phyloP scores from a whole-genome alignment of 2,797 vertebrate genomes.

The Nothura maculosa region DNA sequence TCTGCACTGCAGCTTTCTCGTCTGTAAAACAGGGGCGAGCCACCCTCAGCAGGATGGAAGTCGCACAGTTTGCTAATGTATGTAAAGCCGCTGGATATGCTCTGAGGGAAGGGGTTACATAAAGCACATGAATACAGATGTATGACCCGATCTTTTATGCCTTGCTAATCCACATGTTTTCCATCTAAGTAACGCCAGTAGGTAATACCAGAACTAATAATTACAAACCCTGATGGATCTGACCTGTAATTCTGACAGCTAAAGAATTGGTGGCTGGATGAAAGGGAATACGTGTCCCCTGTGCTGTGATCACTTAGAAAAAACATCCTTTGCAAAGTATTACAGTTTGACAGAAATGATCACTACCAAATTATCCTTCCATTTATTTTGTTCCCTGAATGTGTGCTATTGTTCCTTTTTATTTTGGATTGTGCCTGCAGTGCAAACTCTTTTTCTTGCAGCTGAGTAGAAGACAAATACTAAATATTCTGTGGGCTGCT shows the following conservation, averaged over 20 bases:
- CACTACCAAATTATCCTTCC: background rate
- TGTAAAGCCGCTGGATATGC: background rate
- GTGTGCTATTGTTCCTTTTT: background rate
- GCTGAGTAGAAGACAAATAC: background rate
- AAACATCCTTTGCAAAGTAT: background rate
- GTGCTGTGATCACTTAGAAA: rapidly evolving
- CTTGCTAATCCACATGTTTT: background rate
- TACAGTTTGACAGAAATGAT: background rate
- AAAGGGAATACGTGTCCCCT: background rate
- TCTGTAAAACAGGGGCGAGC: background rate
- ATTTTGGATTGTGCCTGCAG: background rate
- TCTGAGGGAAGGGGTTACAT: rapidly evolving
- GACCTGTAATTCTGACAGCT: background rate
- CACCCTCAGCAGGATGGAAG: rapidly evolving
- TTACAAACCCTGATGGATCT: rapidly evolving
- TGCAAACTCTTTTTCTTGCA: background rate
- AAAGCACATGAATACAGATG: rapidly evolving
- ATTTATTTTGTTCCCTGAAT: background rate
- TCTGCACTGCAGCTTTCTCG: background rate
- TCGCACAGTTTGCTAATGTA: rapidly evolving
- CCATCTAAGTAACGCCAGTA: background rate
- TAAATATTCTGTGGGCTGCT: background rate
- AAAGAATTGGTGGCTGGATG: background rate
- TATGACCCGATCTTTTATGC: background rate
- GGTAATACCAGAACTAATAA: background rate